Evolutionary conservation across 2,113 vertebrate species (phyloP).

Genomic region (Columbina picui): DNA sequence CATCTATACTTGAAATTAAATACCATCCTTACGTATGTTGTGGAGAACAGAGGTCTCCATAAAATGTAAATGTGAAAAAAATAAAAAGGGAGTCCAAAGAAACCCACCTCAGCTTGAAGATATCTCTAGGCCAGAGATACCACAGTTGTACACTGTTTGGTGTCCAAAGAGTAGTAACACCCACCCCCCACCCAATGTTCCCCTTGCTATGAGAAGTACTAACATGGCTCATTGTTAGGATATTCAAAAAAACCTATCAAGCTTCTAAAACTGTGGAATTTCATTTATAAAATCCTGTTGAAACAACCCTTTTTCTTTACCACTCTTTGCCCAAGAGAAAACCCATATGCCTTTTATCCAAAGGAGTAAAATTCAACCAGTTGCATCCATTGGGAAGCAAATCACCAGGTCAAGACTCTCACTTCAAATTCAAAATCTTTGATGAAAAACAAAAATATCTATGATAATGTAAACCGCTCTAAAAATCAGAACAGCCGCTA

Average conservation of each 20-base stretch:
- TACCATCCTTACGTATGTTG: background rate
- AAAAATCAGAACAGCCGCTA: background rate
- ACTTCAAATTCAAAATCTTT: background rate
- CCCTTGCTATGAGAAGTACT: background rate
- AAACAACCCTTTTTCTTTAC: background rate
- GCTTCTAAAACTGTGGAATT: background rate
- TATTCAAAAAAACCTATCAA: background rate
- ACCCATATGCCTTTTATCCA: background rate
- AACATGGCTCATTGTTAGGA: background rate
- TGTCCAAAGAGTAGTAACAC: background rate
- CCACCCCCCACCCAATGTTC: background rate
- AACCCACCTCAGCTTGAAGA: background rate
- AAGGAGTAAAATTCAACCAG: background rate
- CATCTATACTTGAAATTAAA: background rate
- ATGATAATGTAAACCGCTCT: background rate
- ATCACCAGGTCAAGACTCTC: background rate
- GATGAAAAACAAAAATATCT: background rate
- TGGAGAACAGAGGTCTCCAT: background rate
- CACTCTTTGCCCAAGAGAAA: background rate
- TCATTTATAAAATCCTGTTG: conserved; percentile 30
- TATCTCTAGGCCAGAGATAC: background rate
- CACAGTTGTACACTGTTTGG: background rate
- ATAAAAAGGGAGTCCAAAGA: background rate
- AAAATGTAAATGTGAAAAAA: background rate
- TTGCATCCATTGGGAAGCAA: background rate